phyloP scores from a whole-genome alignment of 2,113 vertebrate genomes.

The Pontoporia blainvillei region DNA sequence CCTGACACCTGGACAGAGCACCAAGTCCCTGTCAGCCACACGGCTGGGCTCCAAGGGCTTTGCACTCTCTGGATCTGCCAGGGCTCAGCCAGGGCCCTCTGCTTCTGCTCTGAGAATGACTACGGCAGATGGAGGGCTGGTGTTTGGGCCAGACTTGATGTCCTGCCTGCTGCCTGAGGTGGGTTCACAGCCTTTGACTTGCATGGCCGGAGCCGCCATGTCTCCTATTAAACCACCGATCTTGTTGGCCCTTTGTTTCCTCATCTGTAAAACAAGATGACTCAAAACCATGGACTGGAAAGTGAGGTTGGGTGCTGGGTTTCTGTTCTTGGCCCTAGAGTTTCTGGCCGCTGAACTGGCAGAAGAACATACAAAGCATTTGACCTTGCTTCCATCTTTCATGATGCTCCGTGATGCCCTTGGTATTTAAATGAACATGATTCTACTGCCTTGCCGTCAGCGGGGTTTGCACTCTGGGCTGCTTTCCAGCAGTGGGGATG shows the following conservation, averaged over 20 bases:
- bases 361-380: conserved; percentile 6
- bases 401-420: not conserved
- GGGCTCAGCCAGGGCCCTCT: too few species aligned
- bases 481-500: not conserved
- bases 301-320: not conserved
- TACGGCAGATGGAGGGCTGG: too few species aligned
- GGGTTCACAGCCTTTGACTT: too few species aligned
- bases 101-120: too few species aligned
- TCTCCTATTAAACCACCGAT: not conserved
- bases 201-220: too few species aligned
- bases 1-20: too few species aligned
- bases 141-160: too few species aligned
- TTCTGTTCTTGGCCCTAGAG: not conserved
- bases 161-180: too few species aligned
- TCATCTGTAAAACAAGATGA: not conserved
- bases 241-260: not conserved
- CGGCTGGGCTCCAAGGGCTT: too few species aligned
- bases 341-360: not conserved
- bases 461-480: not conserved
- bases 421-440: conserved; percentile 49
- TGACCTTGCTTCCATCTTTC: conserved; percentile 39
- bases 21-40: too few species aligned
- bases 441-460: conserved; percentile 16
- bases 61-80: too few species aligned
- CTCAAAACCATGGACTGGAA: not conserved